phyloP scores from a whole-genome alignment of 1,140 invertebrate genomes.

The Aphaenogaster floridana region DNA sequence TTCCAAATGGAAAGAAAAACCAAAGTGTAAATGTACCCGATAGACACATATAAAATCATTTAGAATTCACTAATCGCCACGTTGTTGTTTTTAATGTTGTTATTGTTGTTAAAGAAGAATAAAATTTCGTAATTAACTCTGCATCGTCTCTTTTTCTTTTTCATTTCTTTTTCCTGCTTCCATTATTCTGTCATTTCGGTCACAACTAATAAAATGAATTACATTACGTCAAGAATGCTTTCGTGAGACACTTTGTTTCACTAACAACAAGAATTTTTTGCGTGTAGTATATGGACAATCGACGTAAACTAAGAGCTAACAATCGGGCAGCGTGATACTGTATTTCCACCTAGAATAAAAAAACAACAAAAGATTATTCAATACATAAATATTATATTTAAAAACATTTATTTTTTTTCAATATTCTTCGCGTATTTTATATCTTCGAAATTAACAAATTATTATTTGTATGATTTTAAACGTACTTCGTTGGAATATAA shows the following conservation, averaged over 20 bases:
- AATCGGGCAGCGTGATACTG: conserved; percentile 84
- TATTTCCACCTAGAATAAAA: conserved; percentile 82
- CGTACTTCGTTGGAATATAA: background rate
- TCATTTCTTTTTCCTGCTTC: conserved; percentile 59
- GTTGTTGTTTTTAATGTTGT: conserved; percentile 39
- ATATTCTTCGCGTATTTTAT: background rate
- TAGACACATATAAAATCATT: conserved; percentile 84
- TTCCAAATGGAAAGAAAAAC: conserved; percentile 68
- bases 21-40: conserved; percentile 81
- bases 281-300: conserved; percentile 84
- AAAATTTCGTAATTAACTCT: conserved; percentile 65
- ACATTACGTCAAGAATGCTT: conserved; percentile 82
- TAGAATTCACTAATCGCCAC: conserved; percentile 80
- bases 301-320: conserved; percentile 86
- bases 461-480: background rate
- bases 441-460: background rate
- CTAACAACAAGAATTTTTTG: conserved; percentile 86
- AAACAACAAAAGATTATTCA: conserved; percentile 5
- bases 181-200: conserved; percentile 61
- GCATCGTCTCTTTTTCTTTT: conserved; percentile 69
- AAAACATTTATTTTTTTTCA: background rate
- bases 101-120: conserved; percentile 61
- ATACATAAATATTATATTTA: background rate
- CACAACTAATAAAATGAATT: conserved; percentile 79
- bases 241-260: conserved; percentile 79